These are phyloP conservation scores for Notolepis coatsorum DNA, from an alignment of 2,797 vertebrate genomes.

Conservation along the genomic window DNA sequence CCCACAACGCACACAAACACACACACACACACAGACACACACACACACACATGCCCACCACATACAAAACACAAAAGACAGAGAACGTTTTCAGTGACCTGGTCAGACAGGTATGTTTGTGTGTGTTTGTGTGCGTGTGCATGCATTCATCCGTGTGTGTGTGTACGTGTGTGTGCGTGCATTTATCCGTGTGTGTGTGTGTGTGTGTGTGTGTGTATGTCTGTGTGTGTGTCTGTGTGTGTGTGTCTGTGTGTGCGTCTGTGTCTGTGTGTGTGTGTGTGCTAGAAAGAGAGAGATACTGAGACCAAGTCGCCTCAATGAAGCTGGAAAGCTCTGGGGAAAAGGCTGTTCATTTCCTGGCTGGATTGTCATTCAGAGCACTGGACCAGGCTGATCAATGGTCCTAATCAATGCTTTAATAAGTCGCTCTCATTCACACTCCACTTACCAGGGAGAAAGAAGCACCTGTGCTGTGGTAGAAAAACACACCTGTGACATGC, in stretches of 20 bases:
- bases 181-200: neutral
- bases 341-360: constrained; percentile 25
- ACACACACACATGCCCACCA: no score
- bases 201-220: neutral
- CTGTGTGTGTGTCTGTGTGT: neutral
- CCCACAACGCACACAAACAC: neutral
- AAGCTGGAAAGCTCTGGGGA: constrained; percentile 4
- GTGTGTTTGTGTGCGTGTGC: no score
- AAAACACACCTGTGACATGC: neutral
- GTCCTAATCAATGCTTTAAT: constrained; percentile 43
- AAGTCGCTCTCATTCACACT: constrained; percentile 15
- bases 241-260: no score
- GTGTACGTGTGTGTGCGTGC: neutral
- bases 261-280: no score
- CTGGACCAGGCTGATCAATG: constrained; percentile 23
- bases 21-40: neutral
- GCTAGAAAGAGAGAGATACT: no score
- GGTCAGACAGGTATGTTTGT: neutral
- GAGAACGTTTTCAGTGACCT: neutral
- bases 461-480: neutral
- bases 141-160: neutral
- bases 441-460: constrained; percentile 4
- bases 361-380: constrained; percentile 37
- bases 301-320: neutral
- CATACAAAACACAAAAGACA: neutral